These are phyloP conservation scores for Anolis apletophallus DNA, from an alignment of 2,797 vertebrate species.

Conservation along the genomic window DNA sequence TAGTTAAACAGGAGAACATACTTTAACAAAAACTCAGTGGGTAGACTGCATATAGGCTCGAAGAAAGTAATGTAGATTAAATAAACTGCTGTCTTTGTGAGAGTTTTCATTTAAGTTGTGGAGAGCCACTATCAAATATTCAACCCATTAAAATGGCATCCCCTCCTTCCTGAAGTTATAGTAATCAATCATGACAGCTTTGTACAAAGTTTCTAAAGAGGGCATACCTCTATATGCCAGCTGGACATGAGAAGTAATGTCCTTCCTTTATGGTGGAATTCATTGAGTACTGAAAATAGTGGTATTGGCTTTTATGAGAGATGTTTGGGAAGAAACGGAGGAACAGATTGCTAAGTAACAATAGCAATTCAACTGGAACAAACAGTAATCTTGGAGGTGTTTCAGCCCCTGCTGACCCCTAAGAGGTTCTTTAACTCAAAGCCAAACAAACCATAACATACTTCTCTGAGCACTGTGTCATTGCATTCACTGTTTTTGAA, in stretches of 20 bases:
- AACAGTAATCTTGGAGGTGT: conserved; percentile 59
- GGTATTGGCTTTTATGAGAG: conserved; percentile 48
- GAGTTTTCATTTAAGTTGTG: conserved; percentile 9
- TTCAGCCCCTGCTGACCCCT: conserved; percentile 47
- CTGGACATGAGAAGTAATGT: conserved; percentile 48
- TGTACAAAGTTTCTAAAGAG: conserved; percentile 46
- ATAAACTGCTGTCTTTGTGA: conserved; percentile 48
- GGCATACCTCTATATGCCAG: conserved; percentile 44
- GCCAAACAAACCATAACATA: conserved; percentile 50
- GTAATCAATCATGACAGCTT: conserved; percentile 45
- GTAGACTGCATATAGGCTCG: background rate
- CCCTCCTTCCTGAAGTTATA: conserved; percentile 42
- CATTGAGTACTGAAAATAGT: conserved; percentile 42
- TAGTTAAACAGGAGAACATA: background rate
- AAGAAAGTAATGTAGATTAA: background rate
- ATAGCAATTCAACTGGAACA: conserved; percentile 61
- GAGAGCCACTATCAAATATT: conserved; percentile 42
- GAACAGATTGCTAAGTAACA: conserved; percentile 57
- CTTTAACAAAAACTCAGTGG: background rate
- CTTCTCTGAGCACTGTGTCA: conserved; percentile 40
- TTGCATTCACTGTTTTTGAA: conserved; percentile 57
- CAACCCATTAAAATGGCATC: conserved; percentile 64
- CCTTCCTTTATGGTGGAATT: conserved; percentile 54
- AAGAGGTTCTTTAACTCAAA: conserved; percentile 55
- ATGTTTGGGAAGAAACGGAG: conserved; percentile 27